phyloP scores from a whole-genome alignment of 2,113 vertebrate species.

The Helogale parvula region DNA sequence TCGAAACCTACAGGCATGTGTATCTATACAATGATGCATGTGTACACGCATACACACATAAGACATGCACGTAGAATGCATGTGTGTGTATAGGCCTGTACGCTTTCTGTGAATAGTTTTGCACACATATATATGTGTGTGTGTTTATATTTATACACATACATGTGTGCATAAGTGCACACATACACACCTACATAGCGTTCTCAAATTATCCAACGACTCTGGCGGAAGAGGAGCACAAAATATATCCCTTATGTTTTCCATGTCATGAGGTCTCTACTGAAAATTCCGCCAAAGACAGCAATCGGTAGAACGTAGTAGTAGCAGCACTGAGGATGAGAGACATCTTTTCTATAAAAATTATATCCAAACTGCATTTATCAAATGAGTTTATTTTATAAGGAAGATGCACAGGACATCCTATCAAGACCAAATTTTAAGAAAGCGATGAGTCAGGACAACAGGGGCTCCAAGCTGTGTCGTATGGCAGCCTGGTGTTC shows the following conservation, averaged over 20 bases:
- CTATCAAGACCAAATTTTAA: neutral
- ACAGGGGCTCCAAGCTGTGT: neutral
- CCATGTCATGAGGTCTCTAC: neutral
- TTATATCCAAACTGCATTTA: conserved; percentile 24
- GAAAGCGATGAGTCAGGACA: neutral
- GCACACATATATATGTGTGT: neutral
- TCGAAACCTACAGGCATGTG: neutral
- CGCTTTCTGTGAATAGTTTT: neutral
- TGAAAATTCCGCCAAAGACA: neutral
- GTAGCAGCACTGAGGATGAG: neutral
- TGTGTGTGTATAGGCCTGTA: neutral
- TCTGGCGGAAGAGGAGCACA: neutral
- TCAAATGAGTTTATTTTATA: neutral
- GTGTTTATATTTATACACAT: neutral
- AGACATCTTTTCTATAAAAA: neutral
- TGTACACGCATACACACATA: neutral
- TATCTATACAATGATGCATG: neutral
- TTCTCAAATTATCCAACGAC: neutral
- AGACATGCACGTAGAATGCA: neutral
- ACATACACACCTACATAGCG: neutral
- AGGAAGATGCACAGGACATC: neutral
- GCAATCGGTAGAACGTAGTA: neutral
- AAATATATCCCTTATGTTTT: neutral
- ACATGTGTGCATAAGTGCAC: neutral
- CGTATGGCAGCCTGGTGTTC: neutral